phyloP scores from a whole-genome alignment of 2,888 invertebrate genomes.

The Tinea semifulvella region DNA sequence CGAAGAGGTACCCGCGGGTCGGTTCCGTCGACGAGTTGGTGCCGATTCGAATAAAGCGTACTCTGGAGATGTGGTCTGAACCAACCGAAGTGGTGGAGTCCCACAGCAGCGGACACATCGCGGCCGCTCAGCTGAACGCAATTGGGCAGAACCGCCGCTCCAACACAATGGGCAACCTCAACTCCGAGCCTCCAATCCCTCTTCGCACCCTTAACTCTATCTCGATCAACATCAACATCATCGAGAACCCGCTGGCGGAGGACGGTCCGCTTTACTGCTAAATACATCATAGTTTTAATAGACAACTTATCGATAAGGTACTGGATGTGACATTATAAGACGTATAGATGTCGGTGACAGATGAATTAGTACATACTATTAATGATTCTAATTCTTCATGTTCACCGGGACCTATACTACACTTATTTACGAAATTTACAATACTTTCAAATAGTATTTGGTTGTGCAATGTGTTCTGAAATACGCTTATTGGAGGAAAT shows the following conservation, averaged over 20 bases:
- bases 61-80: conserved; percentile 14
- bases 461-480: conserved; percentile 3
- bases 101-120: conserved; percentile 32
- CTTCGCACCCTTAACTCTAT: conserved; percentile 13
- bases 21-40: conserved; percentile 23
- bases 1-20: conserved; percentile 21
- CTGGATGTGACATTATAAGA: not conserved
- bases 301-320: not conserved
- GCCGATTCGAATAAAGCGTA: conserved; percentile 14
- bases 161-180: conserved; percentile 30
- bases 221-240: conserved; percentile 29
- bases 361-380: not conserved
- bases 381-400: not conserved
- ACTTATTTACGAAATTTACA: not conserved
- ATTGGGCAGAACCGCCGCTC: conserved; percentile 29
- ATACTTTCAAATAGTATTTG: not conserved
- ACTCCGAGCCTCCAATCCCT: not conserved
- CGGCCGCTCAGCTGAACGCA: conserved; percentile 24
- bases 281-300: not conserved
- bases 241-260: conserved; percentile 47
- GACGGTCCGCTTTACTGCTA: not conserved
- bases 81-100: conserved; percentile 27
- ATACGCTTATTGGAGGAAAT: not conserved
- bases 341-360: not conserved
- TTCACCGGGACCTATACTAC: not conserved